phyloP scores from a whole-genome alignment of 2,113 vertebrate genomes.

The Cyphomyrus discorhynchus region DNA sequence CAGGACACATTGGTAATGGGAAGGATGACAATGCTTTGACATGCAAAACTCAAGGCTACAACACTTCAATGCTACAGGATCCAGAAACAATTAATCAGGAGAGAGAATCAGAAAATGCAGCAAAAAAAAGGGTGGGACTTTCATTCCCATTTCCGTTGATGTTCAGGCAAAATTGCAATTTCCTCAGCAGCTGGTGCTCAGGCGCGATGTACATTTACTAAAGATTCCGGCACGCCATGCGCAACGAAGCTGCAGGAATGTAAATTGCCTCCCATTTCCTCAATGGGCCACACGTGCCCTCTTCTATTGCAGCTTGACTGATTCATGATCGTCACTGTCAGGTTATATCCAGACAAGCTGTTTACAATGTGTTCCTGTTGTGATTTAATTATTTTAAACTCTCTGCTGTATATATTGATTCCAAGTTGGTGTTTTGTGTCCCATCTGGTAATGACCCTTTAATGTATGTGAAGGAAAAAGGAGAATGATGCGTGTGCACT shows the following conservation, averaged over 20 bases:
- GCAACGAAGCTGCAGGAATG: neutral
- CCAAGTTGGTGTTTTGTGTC: neutral
- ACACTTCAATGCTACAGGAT: neutral
- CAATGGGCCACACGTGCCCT: neutral
- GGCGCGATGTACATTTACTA: neutral
- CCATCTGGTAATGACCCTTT: neutral
- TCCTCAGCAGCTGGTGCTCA: neutral
- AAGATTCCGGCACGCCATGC: neutral
- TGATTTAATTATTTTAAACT: neutral
- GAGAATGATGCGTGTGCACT: neutral
- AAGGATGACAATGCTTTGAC: neutral
- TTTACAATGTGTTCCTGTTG: neutral
- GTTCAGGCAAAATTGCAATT: neutral
- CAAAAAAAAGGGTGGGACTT: neutral
- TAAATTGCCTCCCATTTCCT: neutral
- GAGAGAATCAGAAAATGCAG: neutral
- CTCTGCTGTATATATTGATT: neutral
- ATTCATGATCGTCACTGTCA: slow-evolving; percentile 4
- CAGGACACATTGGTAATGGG: neutral
- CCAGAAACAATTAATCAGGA: neutral
- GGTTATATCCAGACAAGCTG: slow-evolving; percentile 1
- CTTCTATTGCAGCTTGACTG: neutral
- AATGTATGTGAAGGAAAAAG: neutral
- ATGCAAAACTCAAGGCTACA: neutral
- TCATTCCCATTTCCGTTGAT: neutral